These are phyloP conservation scores for Eilema griseolum DNA, from an alignment of 2,888 invertebrate genomes.

Conservation along the genomic window DNA sequence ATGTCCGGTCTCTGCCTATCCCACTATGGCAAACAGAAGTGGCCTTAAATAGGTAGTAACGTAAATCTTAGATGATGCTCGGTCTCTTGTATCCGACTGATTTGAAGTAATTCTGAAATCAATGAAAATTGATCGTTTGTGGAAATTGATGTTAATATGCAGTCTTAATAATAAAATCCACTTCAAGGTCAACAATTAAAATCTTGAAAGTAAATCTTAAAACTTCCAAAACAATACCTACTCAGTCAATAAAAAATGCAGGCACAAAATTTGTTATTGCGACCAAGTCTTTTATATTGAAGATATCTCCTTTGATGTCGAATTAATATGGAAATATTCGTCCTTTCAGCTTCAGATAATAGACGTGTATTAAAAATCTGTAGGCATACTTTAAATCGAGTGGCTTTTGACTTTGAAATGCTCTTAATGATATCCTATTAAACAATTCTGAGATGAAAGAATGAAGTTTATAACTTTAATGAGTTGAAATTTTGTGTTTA, in stretches of 20 bases:
- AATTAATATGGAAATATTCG: conserved; percentile 29
- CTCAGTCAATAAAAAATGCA: conserved; percentile 17
- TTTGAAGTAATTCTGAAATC: too few relatives aligned
- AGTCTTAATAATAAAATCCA: background rate
- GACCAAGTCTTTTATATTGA: conserved; percentile 26
- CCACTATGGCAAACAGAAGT: too few relatives aligned
- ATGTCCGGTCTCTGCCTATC: too few relatives aligned
- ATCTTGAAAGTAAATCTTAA: background rate
- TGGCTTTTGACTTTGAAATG: conserved; percentile 21
- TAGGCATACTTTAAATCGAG: conserved; percentile 8
- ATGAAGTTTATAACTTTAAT: conserved; percentile 6
- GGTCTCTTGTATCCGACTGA: too few relatives aligned
- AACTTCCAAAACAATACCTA: conserved; percentile 11
- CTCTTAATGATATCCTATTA: conserved; percentile 18
- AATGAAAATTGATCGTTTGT: background rate
- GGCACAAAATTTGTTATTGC: conserved; percentile 26
- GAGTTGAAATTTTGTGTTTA: background rate
- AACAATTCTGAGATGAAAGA: background rate
- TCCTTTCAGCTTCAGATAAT: conserved; percentile 22
- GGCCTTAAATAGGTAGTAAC: too few relatives aligned
- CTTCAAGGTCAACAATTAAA: background rate
- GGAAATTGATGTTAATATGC: background rate
- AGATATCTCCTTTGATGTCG: conserved; percentile 27
- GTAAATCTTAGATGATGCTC: too few relatives aligned
- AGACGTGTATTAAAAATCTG: conserved; percentile 14